Conservation (phyloP, 2,113 vertebrate genomes). For the Pitta sordida region DNA sequence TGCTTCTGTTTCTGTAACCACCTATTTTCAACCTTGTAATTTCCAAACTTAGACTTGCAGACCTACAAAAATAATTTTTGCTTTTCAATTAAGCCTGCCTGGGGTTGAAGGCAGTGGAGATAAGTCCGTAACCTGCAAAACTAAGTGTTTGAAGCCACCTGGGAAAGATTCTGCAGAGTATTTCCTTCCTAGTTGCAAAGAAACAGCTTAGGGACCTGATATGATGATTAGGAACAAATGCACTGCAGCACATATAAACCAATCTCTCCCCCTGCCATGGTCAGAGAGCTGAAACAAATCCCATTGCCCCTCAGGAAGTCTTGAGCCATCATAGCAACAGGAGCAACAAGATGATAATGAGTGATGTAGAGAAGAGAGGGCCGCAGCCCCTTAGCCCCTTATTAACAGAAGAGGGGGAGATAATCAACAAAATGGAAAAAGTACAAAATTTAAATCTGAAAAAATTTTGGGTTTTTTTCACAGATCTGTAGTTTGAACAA, state of each 20-base stretch:
- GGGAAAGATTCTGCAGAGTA: neutral
- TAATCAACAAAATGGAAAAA: neutral
- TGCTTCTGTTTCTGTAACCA: neutral
- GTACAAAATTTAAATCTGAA: neutral
- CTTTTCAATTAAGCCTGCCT: neutral
- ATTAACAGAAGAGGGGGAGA: neutral
- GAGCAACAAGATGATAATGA: neutral
- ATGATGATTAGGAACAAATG: neutral
- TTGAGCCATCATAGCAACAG: neutral
- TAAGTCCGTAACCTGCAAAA: neutral
- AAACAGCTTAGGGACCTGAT: neutral
- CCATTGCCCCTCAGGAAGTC: neutral
- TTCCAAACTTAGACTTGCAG: neutral
- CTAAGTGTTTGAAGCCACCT: neutral
- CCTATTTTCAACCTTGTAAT: neutral
- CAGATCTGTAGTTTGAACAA: neutral
- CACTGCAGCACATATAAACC: neutral
- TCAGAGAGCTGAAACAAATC: constrained; percentile 15
- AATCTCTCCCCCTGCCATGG: neutral
- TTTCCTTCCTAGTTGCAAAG: neutral
- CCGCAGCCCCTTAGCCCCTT: neutral
- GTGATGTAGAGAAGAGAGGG: neutral
- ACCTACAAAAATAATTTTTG: neutral
- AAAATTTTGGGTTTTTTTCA: neutral
- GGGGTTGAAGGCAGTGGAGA: neutral